A percentile compares a stretch with the other conserved stretches of the same genome.
These are phyloP conservation scores for Strix occidentalis DNA, from an alignment of 2,797 vertebrate genomes.

Conservation along the genomic window DNA sequence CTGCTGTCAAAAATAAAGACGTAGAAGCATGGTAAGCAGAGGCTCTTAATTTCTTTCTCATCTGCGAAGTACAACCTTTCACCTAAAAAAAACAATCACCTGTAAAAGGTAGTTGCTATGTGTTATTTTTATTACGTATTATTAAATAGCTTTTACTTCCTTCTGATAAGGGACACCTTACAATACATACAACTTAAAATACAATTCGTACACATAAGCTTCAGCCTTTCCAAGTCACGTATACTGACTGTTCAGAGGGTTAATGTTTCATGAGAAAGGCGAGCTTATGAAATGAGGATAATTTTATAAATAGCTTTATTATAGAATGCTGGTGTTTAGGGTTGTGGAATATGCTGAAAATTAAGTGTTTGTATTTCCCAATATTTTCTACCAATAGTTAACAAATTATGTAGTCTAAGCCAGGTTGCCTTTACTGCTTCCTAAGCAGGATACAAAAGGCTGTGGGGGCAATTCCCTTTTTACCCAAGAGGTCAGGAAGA, in stretches of 20 bases:
- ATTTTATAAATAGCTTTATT: neutral
- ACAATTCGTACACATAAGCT: neutral
- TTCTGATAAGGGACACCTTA: neutral
- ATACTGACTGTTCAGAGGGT: neutral
- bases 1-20: neutral
- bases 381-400: neutral
- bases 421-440: neutral
- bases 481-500: neutral
- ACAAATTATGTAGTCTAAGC: neutral
- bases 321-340: neutral
- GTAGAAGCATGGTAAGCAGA: neutral
- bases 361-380: neutral
- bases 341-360: neutral
- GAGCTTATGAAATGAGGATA: neutral
- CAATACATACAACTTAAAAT: neutral
- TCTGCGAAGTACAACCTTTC: neutral
- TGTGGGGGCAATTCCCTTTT: neutral
- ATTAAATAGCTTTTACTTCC: conserved; percentile 21
- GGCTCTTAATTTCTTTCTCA: neutral
- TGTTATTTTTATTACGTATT: conserved; percentile 26
- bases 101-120: neutral
- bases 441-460: neutral
- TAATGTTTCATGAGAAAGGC: neutral
- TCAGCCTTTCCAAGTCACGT: neutral
- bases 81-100: neutral